These are phyloP conservation scores for Corapipo altera DNA, from an alignment of 2,113 vertebrate species.

Conservation along the genomic window DNA sequence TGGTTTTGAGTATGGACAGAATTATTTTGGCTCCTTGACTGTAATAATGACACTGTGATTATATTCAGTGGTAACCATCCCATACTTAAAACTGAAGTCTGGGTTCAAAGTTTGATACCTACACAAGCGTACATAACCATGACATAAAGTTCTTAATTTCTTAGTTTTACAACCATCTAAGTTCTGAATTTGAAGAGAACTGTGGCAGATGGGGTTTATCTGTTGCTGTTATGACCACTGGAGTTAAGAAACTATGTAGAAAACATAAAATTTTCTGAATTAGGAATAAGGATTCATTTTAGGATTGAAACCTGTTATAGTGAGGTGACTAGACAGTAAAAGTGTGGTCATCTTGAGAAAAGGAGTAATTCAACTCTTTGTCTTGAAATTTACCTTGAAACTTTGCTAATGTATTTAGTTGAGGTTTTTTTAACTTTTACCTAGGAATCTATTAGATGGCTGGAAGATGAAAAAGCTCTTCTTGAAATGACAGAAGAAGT, in stretches of 20 bases:
- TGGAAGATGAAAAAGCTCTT: conserved; percentile 95
- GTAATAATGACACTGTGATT: not conserved
- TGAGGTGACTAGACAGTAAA: not conserved
- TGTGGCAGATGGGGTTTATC: not conserved
- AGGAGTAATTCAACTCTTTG: not conserved
- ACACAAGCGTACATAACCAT: not conserved
- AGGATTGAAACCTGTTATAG: not conserved
- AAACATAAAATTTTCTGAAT: not conserved
- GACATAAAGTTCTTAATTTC: not conserved
- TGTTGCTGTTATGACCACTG: not conserved
- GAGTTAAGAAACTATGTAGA: not conserved
- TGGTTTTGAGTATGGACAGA: not conserved
- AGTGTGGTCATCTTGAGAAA: not conserved
- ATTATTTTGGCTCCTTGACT: not conserved
- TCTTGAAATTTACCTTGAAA: not conserved
- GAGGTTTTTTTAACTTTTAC: not conserved
- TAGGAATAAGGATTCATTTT: not conserved
- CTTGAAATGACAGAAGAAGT: conserved; percentile 97
- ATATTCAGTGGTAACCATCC: not conserved
- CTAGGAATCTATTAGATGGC: conserved; percentile 93
- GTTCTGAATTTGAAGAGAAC: not conserved
- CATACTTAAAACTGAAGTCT: not conserved
- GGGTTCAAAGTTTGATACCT: not conserved
- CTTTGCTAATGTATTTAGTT: not conserved
- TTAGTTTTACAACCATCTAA: not conserved